Evolutionary conservation across 2,888 invertebrate genomes (phyloP).

Genomic region (Drosophila heteroneura): DNA sequence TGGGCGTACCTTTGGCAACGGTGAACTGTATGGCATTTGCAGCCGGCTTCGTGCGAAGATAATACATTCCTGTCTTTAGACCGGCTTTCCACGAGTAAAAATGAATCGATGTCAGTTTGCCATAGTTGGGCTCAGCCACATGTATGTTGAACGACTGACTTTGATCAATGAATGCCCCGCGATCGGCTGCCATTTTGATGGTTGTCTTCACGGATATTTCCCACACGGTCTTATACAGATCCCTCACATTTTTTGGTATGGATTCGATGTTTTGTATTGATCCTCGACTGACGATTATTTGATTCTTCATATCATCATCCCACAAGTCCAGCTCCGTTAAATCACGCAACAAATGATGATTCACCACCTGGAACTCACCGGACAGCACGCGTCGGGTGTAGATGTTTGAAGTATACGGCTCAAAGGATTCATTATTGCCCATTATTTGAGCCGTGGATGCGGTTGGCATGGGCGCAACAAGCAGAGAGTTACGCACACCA

Average conservation of each 20-base stretch:
- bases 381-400: slow-evolving; percentile 97
- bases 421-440: slow-evolving; percentile 99
- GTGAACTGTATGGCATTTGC: slow-evolving; percentile 99
- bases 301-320: slow-evolving; percentile 98
- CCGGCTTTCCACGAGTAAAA: slow-evolving; percentile 99
- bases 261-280: slow-evolving; percentile 95
- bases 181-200: slow-evolving; percentile 98
- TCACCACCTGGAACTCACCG: slow-evolving; percentile 98
- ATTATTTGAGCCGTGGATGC: slow-evolving; percentile 99
- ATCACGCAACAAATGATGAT: slow-evolving; percentile 97
- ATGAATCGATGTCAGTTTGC: slow-evolving; percentile 98
- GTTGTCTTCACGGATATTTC: slow-evolving; percentile 97
- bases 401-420: slow-evolving; percentile 99
- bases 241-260: slow-evolving; percentile 94
- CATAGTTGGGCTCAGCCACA: slow-evolving; percentile 97
- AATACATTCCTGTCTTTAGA: slow-evolving; percentile 99
- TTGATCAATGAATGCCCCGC: slow-evolving; percentile 99
- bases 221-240: slow-evolving; percentile 98
- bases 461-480: slow-evolving; percentile 99
- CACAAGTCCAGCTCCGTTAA: slow-evolving; percentile 95
- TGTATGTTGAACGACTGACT: slow-evolving; percentile 99
- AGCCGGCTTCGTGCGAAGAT: slow-evolving; percentile 97
- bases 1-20: slow-evolving; percentile 93
- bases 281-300: slow-evolving; percentile 95
- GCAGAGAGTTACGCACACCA: slow-evolving; percentile 96